Evolutionary conservation across 1,140 invertebrate species (phyloP).

Genomic region (Anoplolepis gracilipes): DNA sequence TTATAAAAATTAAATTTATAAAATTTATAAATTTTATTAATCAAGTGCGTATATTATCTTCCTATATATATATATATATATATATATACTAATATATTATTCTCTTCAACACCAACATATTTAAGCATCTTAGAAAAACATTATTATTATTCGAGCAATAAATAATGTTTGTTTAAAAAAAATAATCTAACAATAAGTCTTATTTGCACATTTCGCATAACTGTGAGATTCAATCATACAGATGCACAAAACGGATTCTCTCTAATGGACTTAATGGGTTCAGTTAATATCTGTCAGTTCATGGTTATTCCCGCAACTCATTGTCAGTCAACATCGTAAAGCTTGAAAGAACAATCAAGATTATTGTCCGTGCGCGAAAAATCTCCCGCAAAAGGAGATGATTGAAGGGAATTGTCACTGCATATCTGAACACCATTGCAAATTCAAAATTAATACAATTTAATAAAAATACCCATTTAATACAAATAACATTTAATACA

Average conservation of each 20-base stretch:
- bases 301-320: background rate
- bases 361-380: background rate
- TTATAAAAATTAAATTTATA: too few relatives aligned
- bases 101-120: background rate
- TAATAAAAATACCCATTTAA: background rate
- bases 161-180: background rate
- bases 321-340: background rate
- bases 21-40: too few relatives aligned
- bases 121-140: background rate
- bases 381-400: background rate
- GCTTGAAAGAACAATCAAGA: background rate
- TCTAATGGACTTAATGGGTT: background rate
- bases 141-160: background rate
- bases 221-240: background rate
- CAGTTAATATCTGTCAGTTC: background rate
- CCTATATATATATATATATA: too few relatives aligned
- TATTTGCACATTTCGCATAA: background rate
- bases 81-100: background rate
- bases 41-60: background rate
- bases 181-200: background rate
- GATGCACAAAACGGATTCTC: background rate
- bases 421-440: background rate
- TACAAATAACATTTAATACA: too few relatives aligned
- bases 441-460: too few relatives aligned
- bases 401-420: background rate